Evolutionary conservation across 2,888 invertebrate species (phyloP).

Genomic region (Eristalis pertinax): DNA sequence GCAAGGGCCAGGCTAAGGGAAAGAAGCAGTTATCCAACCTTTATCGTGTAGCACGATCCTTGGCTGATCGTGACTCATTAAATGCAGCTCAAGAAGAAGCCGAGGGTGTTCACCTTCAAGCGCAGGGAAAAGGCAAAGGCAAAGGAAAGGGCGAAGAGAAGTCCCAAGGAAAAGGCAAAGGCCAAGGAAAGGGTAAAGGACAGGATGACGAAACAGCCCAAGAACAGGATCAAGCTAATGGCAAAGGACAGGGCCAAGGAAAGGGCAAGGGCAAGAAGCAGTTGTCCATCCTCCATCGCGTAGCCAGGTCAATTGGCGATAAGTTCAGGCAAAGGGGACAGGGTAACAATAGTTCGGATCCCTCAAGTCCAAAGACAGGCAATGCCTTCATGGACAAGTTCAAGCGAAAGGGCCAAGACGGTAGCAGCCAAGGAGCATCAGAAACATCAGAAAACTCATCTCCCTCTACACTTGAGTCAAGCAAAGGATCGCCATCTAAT

Average conservation of each 20-base stretch:
- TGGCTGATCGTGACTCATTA: no score
- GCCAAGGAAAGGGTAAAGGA: slow-evolving; percentile 6
- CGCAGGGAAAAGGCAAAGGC: neutral
- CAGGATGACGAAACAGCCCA: neutral
- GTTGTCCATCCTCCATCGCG: neutral
- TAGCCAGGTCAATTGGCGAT: no score
- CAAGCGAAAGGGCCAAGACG: neutral
- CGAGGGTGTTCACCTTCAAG: no score
- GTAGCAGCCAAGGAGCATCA: no score
- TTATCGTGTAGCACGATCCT: no score
- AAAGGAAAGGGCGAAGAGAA: neutral
- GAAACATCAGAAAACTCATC: no score
- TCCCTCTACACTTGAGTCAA: no score
- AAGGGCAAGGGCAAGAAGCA: neutral
- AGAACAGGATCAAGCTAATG: slow-evolving; percentile 18
- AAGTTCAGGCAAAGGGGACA: neutral
- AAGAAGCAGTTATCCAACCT: neutral
- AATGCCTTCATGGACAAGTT: neutral
- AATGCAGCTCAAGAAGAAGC: no score
- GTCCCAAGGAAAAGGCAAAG: neutral
- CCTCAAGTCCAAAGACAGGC: neutral
- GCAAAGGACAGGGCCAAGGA: neutral
- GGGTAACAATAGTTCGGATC: neutral
- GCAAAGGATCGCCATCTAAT: no score
- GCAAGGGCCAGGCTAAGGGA: slow-evolving; percentile 9